Conservation (phyloP, 2,888 invertebrate species). For the Sarcophaga subvicina region DNA sequence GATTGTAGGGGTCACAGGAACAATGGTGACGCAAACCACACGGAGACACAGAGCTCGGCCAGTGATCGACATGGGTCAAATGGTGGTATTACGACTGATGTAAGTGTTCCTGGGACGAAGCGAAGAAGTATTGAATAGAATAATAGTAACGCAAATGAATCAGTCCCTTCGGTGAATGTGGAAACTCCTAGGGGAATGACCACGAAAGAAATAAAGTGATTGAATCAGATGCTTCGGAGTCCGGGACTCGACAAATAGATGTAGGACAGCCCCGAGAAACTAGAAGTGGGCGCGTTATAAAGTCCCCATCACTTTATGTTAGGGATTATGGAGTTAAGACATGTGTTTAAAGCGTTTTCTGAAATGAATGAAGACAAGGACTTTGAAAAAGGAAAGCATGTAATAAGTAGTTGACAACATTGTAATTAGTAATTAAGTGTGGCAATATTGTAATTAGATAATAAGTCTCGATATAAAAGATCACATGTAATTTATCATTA, state of each 20-base stretch:
- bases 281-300: too few relatives aligned
- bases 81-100: constrained; percentile 10
- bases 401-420: too few relatives aligned
- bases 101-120: neutral
- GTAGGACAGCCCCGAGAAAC: too few relatives aligned
- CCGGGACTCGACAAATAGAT: neutral
- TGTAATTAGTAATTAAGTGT: too few relatives aligned
- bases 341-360: too few relatives aligned
- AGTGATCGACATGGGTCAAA: neutral
- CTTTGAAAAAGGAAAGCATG: too few relatives aligned
- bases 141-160: constrained; percentile 8
- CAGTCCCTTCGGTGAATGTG: constrained; percentile 14
- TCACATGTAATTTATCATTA: too few relatives aligned
- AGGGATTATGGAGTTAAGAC: too few relatives aligned
- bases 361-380: too few relatives aligned
- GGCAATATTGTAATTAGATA: too few relatives aligned
- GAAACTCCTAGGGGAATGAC: constrained; percentile 13
- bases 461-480: too few relatives aligned
- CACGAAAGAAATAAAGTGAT: neutral
- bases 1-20: neutral
- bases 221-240: neutral
- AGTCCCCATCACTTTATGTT: too few relatives aligned
- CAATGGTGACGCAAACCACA: neutral
- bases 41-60: neutral
- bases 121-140: neutral